These are phyloP conservation scores for Thysanoteuthis rhombus DNA, from an alignment of 2,888 invertebrate species.

Conservation along the genomic window DNA sequence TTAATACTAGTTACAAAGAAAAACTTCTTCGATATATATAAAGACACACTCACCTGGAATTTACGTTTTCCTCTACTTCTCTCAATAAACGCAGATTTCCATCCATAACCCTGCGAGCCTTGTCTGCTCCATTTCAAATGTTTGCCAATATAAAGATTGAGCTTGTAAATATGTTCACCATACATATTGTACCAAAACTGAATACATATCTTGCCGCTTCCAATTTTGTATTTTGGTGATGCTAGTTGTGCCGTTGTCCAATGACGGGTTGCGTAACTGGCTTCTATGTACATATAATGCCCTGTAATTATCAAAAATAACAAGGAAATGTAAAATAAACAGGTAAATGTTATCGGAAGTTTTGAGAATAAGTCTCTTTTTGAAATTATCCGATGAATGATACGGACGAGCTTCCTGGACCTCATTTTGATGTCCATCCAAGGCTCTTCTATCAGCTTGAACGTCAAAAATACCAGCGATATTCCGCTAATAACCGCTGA, in stretches of 20 bases:
- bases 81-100: not conserved
- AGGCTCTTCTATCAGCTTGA: too few relatives aligned
- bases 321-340: too few relatives aligned
- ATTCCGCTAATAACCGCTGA: too few relatives aligned
- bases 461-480: too few relatives aligned
- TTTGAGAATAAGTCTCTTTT: too few relatives aligned
- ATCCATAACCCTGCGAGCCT: not conserved
- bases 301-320: not conserved
- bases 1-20: too few relatives aligned
- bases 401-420: too few relatives aligned
- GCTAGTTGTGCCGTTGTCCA: not conserved
- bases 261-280: not conserved
- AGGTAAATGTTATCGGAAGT: too few relatives aligned
- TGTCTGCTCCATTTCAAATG: not conserved
- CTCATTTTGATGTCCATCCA: too few relatives aligned
- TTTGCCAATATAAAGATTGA: not conserved
- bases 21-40: too few relatives aligned
- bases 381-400: too few relatives aligned
- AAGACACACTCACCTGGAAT: not conserved
- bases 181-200: slow-evolving; percentile 12
- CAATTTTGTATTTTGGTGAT: not conserved
- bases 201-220: not conserved
- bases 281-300: not conserved
- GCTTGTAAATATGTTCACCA: not conserved
- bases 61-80: not conserved